Conservation (phyloP, 2,888 invertebrate genomes). For the Tipula unca region DNA sequence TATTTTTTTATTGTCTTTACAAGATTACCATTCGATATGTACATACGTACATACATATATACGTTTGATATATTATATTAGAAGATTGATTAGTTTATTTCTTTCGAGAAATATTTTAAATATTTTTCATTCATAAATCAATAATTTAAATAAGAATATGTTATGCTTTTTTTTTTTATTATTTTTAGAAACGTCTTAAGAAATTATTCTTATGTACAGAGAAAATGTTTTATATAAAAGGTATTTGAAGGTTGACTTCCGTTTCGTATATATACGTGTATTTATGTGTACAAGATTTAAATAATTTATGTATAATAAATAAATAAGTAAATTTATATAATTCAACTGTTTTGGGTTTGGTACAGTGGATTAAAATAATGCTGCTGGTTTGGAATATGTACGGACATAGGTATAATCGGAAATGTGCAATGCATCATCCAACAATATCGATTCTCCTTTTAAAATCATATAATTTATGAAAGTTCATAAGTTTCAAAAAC, state of each 20-base stretch:
- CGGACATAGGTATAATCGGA: too few relatives aligned
- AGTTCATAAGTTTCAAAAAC: too few relatives aligned
- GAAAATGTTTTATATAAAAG: not conserved
- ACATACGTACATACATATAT: too few relatives aligned
- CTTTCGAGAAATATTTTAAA: not conserved
- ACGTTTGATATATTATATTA: not conserved
- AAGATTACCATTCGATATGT: not conserved
- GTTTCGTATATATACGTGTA: not conserved
- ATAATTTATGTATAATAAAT: not conserved
- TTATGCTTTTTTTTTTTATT: not conserved
- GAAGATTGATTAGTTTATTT: not conserved
- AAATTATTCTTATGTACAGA: not conserved
- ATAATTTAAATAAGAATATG: not conserved
- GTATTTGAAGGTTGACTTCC: conserved; percentile 9
- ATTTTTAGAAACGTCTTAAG: not conserved
- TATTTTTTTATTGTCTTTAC: conserved; percentile 4
- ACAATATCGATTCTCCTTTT: too few relatives aligned
- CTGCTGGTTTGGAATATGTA: too few relatives aligned
- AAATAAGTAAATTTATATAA: conserved; percentile 1
- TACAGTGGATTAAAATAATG: not conserved
- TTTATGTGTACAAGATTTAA: not conserved
- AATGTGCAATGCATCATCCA: too few relatives aligned
- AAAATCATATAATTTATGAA: too few relatives aligned
- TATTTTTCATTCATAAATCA: conserved; percentile 14
- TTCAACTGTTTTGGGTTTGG: not conserved